Base-by-base conservation (phyloP, 1,140 invertebrate genomes). In the Pseudomyrmex flavicornis region DNA sequence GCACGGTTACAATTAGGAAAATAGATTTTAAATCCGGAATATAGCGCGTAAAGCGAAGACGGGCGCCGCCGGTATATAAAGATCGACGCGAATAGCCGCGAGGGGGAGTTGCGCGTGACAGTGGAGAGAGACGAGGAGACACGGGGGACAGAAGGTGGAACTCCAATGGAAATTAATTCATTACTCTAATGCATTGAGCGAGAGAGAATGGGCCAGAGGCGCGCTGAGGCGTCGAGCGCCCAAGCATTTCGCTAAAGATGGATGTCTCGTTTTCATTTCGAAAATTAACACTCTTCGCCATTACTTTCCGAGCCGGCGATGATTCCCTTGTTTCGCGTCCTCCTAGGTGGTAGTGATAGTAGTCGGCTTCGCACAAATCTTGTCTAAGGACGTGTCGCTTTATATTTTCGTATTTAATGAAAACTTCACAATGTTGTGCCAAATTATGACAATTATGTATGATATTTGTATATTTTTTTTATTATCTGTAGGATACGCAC, bases 161-260 rank as follows among this genome's bases (percentile, higher is more conserved):
- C 87, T 90, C 82, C 84, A 92, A 94, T 94, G 93, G 89, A 94
- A 94, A 94, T 94, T 94, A 94, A 94, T 94, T 94, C 93, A 94
- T 94, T 94, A 94, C 93, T 92, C 92, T 94, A 94, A 94, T 94
- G 93, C 93, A 91, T 90, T 91, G 90, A 90, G 89, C 88, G 91
- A 91, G 91, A 92, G 91, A 93, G 91, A 93, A 93, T 92, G 85
- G 85, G 91, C 85, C 87, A 85, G 84, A 85, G 84, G 87, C 87
- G 89, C 89, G 89, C 89, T 89, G 89, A 93, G 92, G 92, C 92
- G 92, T 93, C 91, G 91, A 92, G 91, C 91, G 89, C 91, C 91
- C 91, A 87, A 88, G 91, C 90, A 83, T 91, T 91, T 90, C 90
- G 89, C 89, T 89, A 91, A 93, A 93, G 93, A 94, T 92, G 91